Base-by-base conservation (phyloP, 2,888 invertebrate genomes). In the Pandemis cinnamomeana region DNA sequence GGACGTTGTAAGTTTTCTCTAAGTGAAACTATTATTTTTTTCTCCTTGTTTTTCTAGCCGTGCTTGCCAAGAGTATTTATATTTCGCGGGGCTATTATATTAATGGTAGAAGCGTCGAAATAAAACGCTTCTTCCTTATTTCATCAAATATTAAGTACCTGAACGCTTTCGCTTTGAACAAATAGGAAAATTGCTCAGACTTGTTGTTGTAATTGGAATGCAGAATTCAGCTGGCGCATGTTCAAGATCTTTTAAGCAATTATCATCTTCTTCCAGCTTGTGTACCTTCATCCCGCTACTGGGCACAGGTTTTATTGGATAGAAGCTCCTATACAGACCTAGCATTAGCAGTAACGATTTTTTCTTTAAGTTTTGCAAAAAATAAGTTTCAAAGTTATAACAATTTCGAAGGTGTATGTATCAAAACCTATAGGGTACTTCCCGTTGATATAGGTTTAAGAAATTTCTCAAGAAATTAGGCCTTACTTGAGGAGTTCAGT, bases 101-200 rank as follows among this genome's bases (percentile, higher is more conserved):
- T 60, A 60, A 5, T 60, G 13, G 5, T 5, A 36, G 15, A 36
- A 60, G 13, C 5, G 36, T 2, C 10, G 11, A 36, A 60, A 60
- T 60, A 60, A 60, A 60, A 13, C 10, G 13, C 6, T 5, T 5
- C 48, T 8, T 27, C 7, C 13, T 48, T 48, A 36, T 48, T 66
- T 48, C 36, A n/a, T n/a, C 13, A 63, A 63, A 46, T 48, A 13
- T 48, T 48, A 64, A 48, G 46, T 64, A 48, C 27, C 63, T 44
- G 15, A 36, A 3, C 13, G 64, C 27, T 27, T 64, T 27, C 46
- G 27, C 10, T 13, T 46, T 48, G 48, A 46, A 20, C 48, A 67
- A 67, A 15, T 53, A 67, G 15, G 41, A 42, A 15, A 42, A 67
- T 42, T 4, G 36, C 0, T 7, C 8, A 15, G 15, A 15, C 20